Evolutionary conservation across 2,797 vertebrate species (phyloP), one percentile per base, ranked within the genome.

Genomic region (Tapirus indicus): DNA sequence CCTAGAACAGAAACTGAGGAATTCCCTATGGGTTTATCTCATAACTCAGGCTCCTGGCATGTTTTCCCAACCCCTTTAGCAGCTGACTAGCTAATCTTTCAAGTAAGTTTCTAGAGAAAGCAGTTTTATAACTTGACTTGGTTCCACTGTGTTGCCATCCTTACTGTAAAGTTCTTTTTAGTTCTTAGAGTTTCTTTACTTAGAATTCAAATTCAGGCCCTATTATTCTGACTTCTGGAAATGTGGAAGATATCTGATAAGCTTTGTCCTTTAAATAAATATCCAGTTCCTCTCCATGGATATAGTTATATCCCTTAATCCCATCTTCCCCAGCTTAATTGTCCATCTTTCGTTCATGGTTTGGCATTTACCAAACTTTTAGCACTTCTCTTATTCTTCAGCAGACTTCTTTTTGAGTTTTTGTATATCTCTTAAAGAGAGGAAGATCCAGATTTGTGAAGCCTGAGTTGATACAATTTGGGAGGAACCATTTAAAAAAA

Each of bases 181-280:
- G 87, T 87, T 94, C 35, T 90, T 62, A 88, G 60, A 88, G 49
- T 83, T 97, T 95, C n/a, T 95, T 25, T 96, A 88, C 77, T 96
- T 86, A 92, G 72, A 96, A 75, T 77, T 93, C 84, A 90, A 60
- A 56, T 64, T 6, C 18, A 94, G 6, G 69, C 5, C 56, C 72
- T 94, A 77, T 66, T 83, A 80, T 92, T 97, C 71, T 94, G 72
- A 91, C 12, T 87, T 89, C 14, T 82, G 78, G 41, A 95, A 94
- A 91, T 83, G 35, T 68, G 25, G 14, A 92, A 77, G 38, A 32
- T 84, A 69, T 29, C 13, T 58, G 23, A 32, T 92, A 82, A 91
- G 54, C 21, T 90, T 96, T 88, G 21, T 71, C 32, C 20, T 88
- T 80, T 92, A 84, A 79, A 47, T 78, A 85, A 94, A 68, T 88